These are phyloP conservation scores for Cryptotis parvus DNA, from an alignment of 2,113 vertebrate genomes.

Conservation along the genomic window DNA sequence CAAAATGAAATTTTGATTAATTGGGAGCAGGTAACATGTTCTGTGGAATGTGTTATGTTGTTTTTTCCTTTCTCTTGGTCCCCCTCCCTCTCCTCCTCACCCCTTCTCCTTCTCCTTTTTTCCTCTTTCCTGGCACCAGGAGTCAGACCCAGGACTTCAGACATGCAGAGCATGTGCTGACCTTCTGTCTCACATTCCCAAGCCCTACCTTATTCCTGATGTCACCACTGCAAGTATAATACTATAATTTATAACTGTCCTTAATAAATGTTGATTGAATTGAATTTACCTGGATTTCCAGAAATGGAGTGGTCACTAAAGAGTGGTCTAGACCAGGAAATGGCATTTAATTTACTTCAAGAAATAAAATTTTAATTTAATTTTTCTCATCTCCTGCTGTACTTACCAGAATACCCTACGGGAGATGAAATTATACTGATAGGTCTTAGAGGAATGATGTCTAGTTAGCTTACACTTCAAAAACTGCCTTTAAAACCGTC, in stretches of 20 bases:
- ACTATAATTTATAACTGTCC: background rate
- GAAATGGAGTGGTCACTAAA: conserved; percentile 15
- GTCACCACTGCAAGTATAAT: background rate
- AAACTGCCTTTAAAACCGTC: background rate
- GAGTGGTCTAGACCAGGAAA: background rate
- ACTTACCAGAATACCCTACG: background rate
- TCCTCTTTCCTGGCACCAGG: no score
- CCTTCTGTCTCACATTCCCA: no score
- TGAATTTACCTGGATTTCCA: conserved; percentile 40
- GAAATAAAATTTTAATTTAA: conserved; percentile 6
- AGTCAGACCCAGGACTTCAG: no score
- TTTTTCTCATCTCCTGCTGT: background rate
- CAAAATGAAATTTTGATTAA: background rate
- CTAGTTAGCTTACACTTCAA: background rate
- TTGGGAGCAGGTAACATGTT: background rate
- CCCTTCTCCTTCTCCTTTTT: no score
- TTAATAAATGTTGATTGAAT: background rate
- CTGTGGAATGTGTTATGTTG: background rate
- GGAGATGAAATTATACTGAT: conserved; percentile 11
- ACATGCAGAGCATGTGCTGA: no score
- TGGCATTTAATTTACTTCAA: background rate
- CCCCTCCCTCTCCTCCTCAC: no score
- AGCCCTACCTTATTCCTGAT: background rate
- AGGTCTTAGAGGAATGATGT: background rate
- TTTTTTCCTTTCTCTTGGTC: no score